phyloP scores from a whole-genome alignment of 2,113 vertebrate species.

The Platysternon megacephalum region DNA sequence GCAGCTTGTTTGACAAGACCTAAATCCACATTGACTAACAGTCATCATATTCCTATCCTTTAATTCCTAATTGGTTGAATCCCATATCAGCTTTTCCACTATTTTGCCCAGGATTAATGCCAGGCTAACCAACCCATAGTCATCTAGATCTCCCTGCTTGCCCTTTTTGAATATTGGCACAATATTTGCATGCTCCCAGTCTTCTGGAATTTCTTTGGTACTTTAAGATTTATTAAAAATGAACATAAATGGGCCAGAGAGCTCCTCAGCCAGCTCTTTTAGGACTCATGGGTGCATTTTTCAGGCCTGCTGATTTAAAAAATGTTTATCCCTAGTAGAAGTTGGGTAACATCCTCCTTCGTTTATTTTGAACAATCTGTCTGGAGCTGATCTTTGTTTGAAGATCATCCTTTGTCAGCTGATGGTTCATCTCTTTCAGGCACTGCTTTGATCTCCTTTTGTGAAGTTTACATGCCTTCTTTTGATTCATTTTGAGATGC shows the following conservation, averaged over 20 bases:
- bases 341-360: not conserved
- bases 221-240: not conserved
- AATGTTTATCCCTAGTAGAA: not conserved
- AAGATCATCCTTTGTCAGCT: slow-evolving; percentile 31
- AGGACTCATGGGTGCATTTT: not conserved
- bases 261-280: not conserved
- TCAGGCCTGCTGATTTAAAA: not conserved
- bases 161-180: not conserved
- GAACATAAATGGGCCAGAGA: not conserved
- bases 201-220: not conserved
- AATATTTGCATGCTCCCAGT: not conserved
- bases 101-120: not conserved
- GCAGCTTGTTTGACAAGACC: not conserved
- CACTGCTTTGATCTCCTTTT: not conserved
- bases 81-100: not conserved
- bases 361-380: not conserved
- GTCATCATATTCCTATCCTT: not conserved
- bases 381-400: slow-evolving; percentile 14
- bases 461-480: not conserved
- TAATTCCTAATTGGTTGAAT: slow-evolving; percentile 37
- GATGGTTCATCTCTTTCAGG: slow-evolving; percentile 2
- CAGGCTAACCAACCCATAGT: not conserved
- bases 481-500: not conserved
- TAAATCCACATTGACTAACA: not conserved
- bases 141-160: not conserved